Base-by-base conservation (phyloP, 1,140 invertebrate genomes). In the Venustaconcha ellipsiformis region DNA sequence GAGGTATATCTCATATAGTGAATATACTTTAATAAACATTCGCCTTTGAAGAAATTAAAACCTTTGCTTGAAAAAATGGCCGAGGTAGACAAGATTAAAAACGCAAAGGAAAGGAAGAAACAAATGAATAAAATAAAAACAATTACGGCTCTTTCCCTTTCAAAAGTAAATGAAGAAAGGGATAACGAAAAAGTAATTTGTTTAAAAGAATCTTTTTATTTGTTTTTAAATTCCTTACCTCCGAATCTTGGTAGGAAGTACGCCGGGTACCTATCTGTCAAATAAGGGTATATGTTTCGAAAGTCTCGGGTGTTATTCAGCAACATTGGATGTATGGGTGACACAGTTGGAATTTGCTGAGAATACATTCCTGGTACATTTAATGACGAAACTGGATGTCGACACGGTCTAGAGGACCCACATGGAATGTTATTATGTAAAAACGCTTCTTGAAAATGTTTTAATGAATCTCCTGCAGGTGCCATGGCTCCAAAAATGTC, bases 161-260 rank as follows among this genome's bases (percentile, higher is more conserved):
- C 37, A 48, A 48, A 30, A 30, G 26, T 3, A 30, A 30, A 30
- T 30, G 37, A 11, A 48, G 11, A 48, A 48, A 48, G 6, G 6
- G 37, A 48, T 48, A 48, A 48, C 5, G 37, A 48, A 48, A 48
- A 48, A 8, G 37, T 5, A 48, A 48, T 48, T 48, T 6, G 11
- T 48, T 48, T 48, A 48, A 30, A 48, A 48, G 37, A 37, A 37
- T 2, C 1, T 37, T 6, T 37, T 6, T 8, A 37, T 37, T 4
- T 37, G 5, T 37, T 37, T 37, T 6, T 37, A 37, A 4, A 37
- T 37, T 37, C 37, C 75, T 67, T 77, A 77, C 75, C 72, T 67
- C 75, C 75, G 37, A 67, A 77, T 72, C 75, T 67, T 11, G 75
- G 75, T 13, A 77, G 63, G 58, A 77, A 72, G 63, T 66, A 77